Evolutionary conservation across 2,113 vertebrate species (phyloP), one percentile per base, ranked within the genome.

Genomic region (Xiphorhynchus elegans): DNA sequence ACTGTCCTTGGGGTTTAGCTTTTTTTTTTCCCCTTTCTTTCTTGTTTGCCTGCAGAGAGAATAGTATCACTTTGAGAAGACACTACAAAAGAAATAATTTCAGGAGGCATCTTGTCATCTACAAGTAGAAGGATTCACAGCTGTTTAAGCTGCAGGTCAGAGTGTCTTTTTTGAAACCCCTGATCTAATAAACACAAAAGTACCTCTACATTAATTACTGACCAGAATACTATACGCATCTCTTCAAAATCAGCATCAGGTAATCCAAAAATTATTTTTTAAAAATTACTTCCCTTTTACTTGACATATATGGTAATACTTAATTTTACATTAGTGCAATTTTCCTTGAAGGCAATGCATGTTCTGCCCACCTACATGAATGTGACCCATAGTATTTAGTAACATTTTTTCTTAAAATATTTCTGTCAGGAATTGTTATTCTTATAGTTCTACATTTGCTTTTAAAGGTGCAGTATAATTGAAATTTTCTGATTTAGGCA

Each of bases 101-200:
- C 58, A 85, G 53, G 11, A 91, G 19, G 62, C 63, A 42, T 73
- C 69, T 89, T 91, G 58, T 85, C 67, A 83, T 87, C 47, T 87
- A 52, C 55, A 83, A 44, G 39, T 37, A 87, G 52, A 87, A 87
- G 18, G 33, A 91, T 62, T 93, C 70, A 53, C 50, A 76, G 60
- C 26, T 42, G 33, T 82, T 96, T 89, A 87, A 91, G 63, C 74
- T 83, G 47, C 55, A 77, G 67, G 90, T 94, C 91, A 94, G 39
- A 75, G 42, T 58, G 29, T 14, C 29, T 93, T 79, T 93, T 84
- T 44, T 74, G 26, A 93, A 93, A 44, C 4, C 2, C 16, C 14
- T 73, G 64, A 85, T 33, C 46, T 37, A 56, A 18, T 78, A 87
- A 82, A 82, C 55, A 68, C 21, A 75, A 52, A 91, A 89, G 6